These are phyloP conservation scores for Chlamydotis undulata DNA, from an alignment of 2,113 vertebrate species.

Conservation along the genomic window DNA sequence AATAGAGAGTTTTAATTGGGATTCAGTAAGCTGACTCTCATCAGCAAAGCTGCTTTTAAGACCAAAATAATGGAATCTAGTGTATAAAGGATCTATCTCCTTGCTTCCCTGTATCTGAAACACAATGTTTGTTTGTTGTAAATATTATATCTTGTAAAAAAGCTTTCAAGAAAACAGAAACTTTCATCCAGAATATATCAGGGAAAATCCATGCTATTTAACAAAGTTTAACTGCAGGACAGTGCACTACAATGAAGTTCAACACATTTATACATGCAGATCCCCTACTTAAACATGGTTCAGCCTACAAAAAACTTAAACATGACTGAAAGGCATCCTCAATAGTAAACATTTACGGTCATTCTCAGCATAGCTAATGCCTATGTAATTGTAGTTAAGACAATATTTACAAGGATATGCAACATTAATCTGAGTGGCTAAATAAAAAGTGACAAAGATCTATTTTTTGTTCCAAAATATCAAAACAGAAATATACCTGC, in stretches of 20 bases:
- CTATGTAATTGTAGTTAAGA: not conserved
- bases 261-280: not conserved
- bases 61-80: not conserved
- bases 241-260: not conserved
- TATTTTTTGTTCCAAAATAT: not conserved
- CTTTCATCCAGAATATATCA: not conserved
- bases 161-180: not conserved
- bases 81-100: not conserved
- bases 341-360: not conserved
- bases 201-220: not conserved
- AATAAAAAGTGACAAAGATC: not conserved
- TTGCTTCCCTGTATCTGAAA: not conserved
- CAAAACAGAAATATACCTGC: slow-evolving; percentile 79
- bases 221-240: not conserved
- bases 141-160: not conserved
- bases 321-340: not conserved
- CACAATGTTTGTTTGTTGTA: not conserved
- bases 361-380: not conserved
- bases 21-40: not conserved
- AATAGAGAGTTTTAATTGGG: not conserved
- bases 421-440: not conserved
- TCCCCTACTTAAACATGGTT: not conserved
- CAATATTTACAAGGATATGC: not conserved
- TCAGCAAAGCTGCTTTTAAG: not conserved
- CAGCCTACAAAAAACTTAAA: not conserved